phyloP scores from a whole-genome alignment of 1,140 invertebrate genomes.

The Lepidurus couesii region DNA sequence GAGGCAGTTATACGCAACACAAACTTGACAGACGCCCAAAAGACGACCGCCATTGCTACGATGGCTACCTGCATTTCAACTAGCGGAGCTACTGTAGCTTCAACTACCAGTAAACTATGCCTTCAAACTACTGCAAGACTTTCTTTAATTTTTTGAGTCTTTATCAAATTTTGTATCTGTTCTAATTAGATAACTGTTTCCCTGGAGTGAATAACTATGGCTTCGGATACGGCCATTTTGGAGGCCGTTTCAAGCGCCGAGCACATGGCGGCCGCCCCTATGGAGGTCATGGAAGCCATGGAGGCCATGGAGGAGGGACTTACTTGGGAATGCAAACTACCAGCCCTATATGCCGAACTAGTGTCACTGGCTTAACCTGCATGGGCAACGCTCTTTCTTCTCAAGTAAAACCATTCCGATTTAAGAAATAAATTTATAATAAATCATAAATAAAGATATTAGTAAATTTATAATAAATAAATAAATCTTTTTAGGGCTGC shows the following conservation, averaged over 20 bases:
- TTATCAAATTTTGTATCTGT: background rate
- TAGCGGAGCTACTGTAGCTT: background rate
- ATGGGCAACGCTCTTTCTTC: conserved; percentile 4
- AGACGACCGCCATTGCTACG: background rate
- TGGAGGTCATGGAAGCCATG: background rate
- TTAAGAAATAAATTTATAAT: background rate
- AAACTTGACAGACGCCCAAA: background rate
- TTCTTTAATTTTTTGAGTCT: too few relatives aligned
- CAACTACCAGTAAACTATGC: background rate
- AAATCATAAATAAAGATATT: too few relatives aligned
- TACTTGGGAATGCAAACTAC: conserved; percentile 5
- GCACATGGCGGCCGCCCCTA: background rate
- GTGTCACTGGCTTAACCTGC: background rate
- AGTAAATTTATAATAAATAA: too few relatives aligned
- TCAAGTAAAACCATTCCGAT: background rate
- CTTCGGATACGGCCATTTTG: background rate
- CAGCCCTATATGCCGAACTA: background rate
- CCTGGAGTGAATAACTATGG: background rate
- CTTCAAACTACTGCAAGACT: too few relatives aligned
- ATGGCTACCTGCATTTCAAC: background rate
- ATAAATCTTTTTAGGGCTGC: background rate
- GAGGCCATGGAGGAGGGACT: background rate
- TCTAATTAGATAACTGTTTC: background rate
- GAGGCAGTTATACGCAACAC: background rate
- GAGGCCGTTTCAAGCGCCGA: background rate